These are phyloP conservation scores for Colossoma macropomum DNA, from an alignment of 2,113 vertebrate genomes.

Conservation along the genomic window DNA sequence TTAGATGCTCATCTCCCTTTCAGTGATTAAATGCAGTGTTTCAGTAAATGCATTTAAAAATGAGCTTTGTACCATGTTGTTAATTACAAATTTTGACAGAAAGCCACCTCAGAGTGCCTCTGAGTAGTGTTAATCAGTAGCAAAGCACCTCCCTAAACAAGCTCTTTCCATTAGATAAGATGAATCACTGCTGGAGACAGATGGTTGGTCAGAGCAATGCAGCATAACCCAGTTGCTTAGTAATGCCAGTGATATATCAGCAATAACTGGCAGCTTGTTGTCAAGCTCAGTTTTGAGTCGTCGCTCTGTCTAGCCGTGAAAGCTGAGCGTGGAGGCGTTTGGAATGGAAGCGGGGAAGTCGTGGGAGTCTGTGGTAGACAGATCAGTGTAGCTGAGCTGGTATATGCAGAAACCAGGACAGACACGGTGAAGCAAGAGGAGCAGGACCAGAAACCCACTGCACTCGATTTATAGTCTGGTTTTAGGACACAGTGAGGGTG, in stretches of 20 bases:
- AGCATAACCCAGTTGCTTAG: constrained; percentile 28
- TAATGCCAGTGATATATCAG: constrained; percentile 6
- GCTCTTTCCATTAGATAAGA: not conserved
- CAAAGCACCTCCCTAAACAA: not conserved
- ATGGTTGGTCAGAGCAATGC: not conserved
- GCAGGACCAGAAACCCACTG: not conserved
- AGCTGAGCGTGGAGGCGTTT: not conserved
- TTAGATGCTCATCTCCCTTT: not conserved
- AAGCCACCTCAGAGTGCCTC: not conserved
- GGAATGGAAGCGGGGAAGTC: not conserved
- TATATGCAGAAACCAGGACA: not conserved
- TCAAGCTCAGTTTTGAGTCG: not conserved
- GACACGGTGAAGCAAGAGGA: not conserved
- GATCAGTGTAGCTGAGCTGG: not conserved
- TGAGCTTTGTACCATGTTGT: not conserved
- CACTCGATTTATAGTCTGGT: not conserved
- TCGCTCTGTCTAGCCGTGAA: not conserved
- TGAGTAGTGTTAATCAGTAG: not conserved
- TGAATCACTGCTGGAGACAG: not conserved
- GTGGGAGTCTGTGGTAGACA: not conserved
- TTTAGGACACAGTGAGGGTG: not conserved
- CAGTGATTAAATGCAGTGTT: not conserved
- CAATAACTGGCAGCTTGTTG: constrained; percentile 26
- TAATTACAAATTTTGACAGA: not conserved
- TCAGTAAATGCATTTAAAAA: not conserved